Base-by-base conservation (phyloP, 2,113 vertebrate species). In the Pedionomus torquatus region DNA sequence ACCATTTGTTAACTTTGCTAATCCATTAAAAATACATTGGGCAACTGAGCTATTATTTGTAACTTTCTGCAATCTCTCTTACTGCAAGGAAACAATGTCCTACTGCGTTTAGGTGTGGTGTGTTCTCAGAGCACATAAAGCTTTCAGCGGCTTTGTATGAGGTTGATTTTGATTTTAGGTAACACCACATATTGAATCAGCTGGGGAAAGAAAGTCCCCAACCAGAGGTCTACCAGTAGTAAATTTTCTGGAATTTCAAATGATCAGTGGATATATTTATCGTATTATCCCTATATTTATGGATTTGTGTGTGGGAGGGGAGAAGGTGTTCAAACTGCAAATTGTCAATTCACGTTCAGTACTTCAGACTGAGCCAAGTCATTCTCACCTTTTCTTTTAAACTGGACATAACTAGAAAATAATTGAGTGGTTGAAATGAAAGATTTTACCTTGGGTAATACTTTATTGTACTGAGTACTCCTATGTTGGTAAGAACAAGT, bases 1-100 rank as follows among this genome's bases (percentile, higher is more conserved):
- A 98, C 66, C 72, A 83, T 96, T 97, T 97, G 95, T 97, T 97
- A 98, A 96, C 97, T 98, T 97, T 97, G 91, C 79, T 98, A 98
- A 98, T 98, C 97, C 97, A 96, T 96, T 98, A 95, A 95, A 97
- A 97, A 97, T 96, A 96, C 66, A 11, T 86, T 79, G 97, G 95
- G 95, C 89, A 97, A 97, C 91, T 26, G 86, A 94, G 92, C 95
- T 97, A 94, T 95, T 97, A 96, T 97, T 97, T 96, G 95, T 84
- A 98, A 89, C 89, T 87, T 89, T 94, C 86, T 75, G 84, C 80
- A 96, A 64, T 92, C 87, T 95, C 94, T 97, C 95, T 96, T 93
- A 93, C 55, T 61, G 97, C 2, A 64, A 97, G 95, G 97, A 97
- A 98, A 97, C 97, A 94, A 87, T 82, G 97, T 97, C 95, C 96